Percentiles rank a stretch among this genome's conserved stretches.
These are phyloP conservation scores for Cremastobaeus sp. DNA, from an alignment of 2,888 invertebrate species.

Conservation along the genomic window DNA sequence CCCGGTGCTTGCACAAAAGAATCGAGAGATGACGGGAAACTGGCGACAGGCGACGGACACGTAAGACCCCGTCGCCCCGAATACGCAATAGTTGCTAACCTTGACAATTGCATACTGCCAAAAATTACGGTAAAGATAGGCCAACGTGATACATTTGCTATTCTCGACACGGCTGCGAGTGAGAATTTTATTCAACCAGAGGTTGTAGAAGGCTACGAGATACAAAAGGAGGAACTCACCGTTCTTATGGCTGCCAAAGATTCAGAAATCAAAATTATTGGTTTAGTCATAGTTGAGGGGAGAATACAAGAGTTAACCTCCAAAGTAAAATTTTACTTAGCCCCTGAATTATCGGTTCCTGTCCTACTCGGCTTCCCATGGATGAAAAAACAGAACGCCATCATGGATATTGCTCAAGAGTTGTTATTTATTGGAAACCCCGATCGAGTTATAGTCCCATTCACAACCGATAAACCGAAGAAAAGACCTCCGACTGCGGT, in stretches of 20 bases:
- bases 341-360: neutral
- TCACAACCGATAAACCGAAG: neutral
- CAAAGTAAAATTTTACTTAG: neutral
- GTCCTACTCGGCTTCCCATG: slow-evolving; percentile 11
- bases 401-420: slow-evolving; percentile 2
- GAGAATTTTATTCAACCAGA: slow-evolving; percentile 4
- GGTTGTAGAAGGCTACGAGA: too few relatives aligned
- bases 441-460: neutral
- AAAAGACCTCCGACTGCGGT: neutral
- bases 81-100: neutral
- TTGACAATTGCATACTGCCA: neutral
- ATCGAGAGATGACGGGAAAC: neutral
- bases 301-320: neutral
- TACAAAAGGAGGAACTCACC: neutral
- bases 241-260: neutral
- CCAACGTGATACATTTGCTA: neutral
- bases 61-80: neutral
- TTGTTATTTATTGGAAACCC: neutral
- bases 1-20: neutral
- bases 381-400: slow-evolving; percentile 5
- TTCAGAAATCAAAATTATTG: neutral
- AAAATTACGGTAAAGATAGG: neutral
- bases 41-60: slow-evolving; percentile 3
- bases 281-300: neutral
- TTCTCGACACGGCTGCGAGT: neutral